Base-by-base conservation (phyloP, 2,113 vertebrate genomes). In the Picathartes gymnocephalus region DNA sequence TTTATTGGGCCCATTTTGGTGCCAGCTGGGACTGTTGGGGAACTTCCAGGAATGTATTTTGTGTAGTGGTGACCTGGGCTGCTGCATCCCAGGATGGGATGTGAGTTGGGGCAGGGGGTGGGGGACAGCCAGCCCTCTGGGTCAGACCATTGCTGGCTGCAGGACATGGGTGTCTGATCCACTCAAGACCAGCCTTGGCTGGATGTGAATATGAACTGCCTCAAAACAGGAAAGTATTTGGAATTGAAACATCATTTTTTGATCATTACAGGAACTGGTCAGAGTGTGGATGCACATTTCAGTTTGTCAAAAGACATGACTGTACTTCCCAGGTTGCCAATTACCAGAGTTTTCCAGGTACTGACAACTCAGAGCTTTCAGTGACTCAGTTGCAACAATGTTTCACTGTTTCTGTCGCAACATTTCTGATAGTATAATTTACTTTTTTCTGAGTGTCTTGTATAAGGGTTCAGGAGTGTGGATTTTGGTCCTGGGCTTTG, bases 71-170 rank as follows among this genome's bases (percentile, higher is more conserved):
- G 45, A n/a, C 4, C 60, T 35, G 54, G n/a, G 64, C 57, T 90
- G 47, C 68, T 56, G 40, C 44, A 16, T 15, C 47, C 47, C 44
- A 12, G 45, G 64, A n/a, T 16, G 31, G 56, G 17, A 12, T 2
- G 2, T 1, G 5, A 58, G 17, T 1, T 66, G 53, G 47, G 21
- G 13, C 10, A 35, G 22, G 1, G 1, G 6, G 1, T 18, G 13
- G 16, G 14, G 33, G 6, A 30, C 47, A 54, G 50, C 14, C 61
- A 81, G 16, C 19, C 48, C 24, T 24, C 21, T 9, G 4, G 40
- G 25, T 65, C 51, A 61, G 47, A 66, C 62, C 13, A 2, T 0
- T 6, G 28, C n/a, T 53, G 27, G 21, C n/a, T 8, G 5, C 57
- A 39, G 82, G 74, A 42, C 0, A 0, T 13, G 54, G 16, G 5